phyloP scores from a whole-genome alignment of 2,113 vertebrate genomes.

The Ptyas mucosa region DNA sequence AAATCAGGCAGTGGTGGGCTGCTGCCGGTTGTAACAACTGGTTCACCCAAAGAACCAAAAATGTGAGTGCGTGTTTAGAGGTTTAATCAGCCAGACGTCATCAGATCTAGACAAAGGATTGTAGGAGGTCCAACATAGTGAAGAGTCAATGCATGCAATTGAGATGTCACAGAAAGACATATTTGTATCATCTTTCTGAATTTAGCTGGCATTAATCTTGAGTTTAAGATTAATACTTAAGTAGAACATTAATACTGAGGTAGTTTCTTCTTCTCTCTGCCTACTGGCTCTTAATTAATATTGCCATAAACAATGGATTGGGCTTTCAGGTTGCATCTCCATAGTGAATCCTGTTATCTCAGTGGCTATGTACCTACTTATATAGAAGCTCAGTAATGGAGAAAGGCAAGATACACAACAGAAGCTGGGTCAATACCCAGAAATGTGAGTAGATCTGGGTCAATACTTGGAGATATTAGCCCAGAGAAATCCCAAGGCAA shows the following conservation, averaged over 20 bases:
- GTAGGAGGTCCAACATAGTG: neutral
- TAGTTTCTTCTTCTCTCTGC: neutral
- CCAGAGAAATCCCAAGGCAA: neutral
- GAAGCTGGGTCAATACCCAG: neutral
- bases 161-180: neutral
- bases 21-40: no score
- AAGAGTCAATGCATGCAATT: neutral
- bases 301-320: neutral
- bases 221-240: neutral
- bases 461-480: neutral
- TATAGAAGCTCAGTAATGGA: neutral
- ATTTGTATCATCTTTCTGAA: neutral
- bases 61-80: neutral
- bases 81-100: neutral
- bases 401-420: neutral
- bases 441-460: neutral
- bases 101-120: neutral
- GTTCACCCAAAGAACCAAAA: no score
- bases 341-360: neutral
- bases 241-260: neutral
- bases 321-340: neutral
- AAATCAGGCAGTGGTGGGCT: no score
- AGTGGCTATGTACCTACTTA: neutral
- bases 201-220: neutral
- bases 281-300: neutral